A percentile compares a stretch with the other conserved stretches of the same genome.
Conservation (phyloP, 2,888 invertebrate species). For the Callimorpha dominula region DNA sequence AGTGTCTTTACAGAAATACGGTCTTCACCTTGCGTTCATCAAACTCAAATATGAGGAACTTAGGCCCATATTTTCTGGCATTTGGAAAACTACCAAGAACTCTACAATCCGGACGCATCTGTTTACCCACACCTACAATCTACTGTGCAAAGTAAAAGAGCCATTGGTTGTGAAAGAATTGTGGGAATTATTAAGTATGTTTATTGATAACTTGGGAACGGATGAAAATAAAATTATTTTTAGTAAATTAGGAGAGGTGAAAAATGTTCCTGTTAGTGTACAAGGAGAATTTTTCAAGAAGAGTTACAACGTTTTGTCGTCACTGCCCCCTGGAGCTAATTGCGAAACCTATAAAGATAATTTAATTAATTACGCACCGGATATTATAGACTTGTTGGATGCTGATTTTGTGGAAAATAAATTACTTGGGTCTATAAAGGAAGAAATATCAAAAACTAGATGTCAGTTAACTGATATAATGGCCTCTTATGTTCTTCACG, state of each 20-base stretch:
- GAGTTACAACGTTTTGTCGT: slow-evolving; percentile 57
- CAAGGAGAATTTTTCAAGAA: slow-evolving; percentile 58
- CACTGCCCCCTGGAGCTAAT: slow-evolving; percentile 51
- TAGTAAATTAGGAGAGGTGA: slow-evolving; percentile 48
- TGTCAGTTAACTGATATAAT: slow-evolving; percentile 30
- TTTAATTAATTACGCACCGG: slow-evolving; percentile 42
- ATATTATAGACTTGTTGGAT: slow-evolving; percentile 57
- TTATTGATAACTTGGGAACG: slow-evolving; percentile 62
- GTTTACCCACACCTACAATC: slow-evolving; percentile 56
- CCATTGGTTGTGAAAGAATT: slow-evolving; percentile 45
- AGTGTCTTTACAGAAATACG: slow-evolving; percentile 68
- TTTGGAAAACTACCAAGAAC: slow-evolving; percentile 65
- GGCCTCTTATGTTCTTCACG: slow-evolving; percentile 51
- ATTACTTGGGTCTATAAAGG: slow-evolving; percentile 45
- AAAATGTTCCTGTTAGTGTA: slow-evolving; percentile 51
- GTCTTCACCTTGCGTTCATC: slow-evolving; percentile 57
- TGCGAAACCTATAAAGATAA: slow-evolving; percentile 38
- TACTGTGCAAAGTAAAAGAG: slow-evolving; percentile 57
- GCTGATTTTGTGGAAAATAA: slow-evolving; percentile 53
- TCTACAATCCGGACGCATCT: slow-evolving; percentile 59
- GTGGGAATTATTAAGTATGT: slow-evolving; percentile 59
- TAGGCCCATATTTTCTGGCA: slow-evolving; percentile 52
- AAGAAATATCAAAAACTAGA: slow-evolving; percentile 36
- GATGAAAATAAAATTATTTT: slow-evolving; percentile 64
- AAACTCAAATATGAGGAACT: slow-evolving; percentile 60